phyloP scores from a whole-genome alignment of 2,888 invertebrate genomes.

The Serripes groenlandicus region DNA sequence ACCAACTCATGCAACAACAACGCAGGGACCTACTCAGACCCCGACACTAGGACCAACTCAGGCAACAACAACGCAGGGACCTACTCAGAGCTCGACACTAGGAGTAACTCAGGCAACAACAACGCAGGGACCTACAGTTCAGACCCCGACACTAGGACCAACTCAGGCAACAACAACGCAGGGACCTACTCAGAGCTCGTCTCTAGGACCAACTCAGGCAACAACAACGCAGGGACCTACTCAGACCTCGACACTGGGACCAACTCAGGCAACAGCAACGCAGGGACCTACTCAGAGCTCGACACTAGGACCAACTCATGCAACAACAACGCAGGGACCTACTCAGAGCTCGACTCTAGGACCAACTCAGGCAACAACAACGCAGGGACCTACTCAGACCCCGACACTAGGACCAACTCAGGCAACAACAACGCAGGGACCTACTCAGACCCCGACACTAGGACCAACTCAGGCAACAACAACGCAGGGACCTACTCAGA shows the following conservation, averaged over 20 bases:
- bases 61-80: background rate
- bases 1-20: no score
- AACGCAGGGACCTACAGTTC: no score
- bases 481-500: background rate
- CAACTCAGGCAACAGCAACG: no score
- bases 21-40: background rate
- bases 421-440: background rate
- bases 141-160: background rate
- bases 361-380: background rate
- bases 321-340: background rate
- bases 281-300: no score
- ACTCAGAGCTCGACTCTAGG: background rate
- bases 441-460: background rate
- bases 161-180: background rate
- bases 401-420: no score
- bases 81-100: background rate
- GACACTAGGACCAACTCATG: no score
- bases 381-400: background rate
- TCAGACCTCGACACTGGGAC: no score
- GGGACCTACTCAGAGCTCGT: background rate
- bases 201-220: no score
- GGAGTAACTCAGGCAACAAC: background rate
- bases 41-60: background rate
- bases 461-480: background rate
- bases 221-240: no score